These are phyloP conservation scores for Carcina quercana DNA, from an alignment of 2,888 invertebrate genomes.

Conservation along the genomic window DNA sequence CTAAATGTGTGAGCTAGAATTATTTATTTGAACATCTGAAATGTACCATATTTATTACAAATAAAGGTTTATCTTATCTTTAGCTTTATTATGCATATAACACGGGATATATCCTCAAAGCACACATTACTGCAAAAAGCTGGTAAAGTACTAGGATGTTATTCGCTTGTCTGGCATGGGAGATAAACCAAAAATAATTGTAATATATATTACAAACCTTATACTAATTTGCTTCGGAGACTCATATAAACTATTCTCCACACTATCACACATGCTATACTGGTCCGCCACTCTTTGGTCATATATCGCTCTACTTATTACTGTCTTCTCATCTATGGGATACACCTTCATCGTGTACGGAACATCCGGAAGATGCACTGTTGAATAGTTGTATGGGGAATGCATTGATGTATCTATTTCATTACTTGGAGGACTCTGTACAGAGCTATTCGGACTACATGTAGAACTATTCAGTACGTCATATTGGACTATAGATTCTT, in stretches of 20 bases:
- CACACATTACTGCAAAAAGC: too few species aligned
- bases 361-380: slow-evolving; percentile 30
- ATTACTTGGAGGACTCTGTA: slow-evolving; percentile 47
- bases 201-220: slow-evolving; percentile 33
- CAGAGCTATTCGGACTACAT: slow-evolving; percentile 58
- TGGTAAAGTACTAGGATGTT: too few species aligned
- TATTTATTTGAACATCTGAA: too few species aligned
- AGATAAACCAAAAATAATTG: too few species aligned
- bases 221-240: slow-evolving; percentile 53
- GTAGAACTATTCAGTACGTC: slow-evolving; percentile 55
- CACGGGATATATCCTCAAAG: too few species aligned
- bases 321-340: slow-evolving; percentile 54
- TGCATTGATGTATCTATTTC: slow-evolving; percentile 48
- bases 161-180: too few species aligned
- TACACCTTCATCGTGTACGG: slow-evolving; percentile 48
- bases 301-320: slow-evolving; percentile 42
- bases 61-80: too few species aligned
- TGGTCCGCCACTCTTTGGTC: slow-evolving; percentile 42
- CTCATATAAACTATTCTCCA: slow-evolving; percentile 48
- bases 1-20: too few species aligned
- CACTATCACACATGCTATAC: slow-evolving; percentile 46
- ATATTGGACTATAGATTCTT: slow-evolving; percentile 46
- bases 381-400: slow-evolving; percentile 34
- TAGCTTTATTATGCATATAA: too few species aligned
- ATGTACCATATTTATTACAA: too few species aligned